phyloP scores from a whole-genome alignment of 2,113 vertebrate genomes.

The Hylia prasina region DNA sequence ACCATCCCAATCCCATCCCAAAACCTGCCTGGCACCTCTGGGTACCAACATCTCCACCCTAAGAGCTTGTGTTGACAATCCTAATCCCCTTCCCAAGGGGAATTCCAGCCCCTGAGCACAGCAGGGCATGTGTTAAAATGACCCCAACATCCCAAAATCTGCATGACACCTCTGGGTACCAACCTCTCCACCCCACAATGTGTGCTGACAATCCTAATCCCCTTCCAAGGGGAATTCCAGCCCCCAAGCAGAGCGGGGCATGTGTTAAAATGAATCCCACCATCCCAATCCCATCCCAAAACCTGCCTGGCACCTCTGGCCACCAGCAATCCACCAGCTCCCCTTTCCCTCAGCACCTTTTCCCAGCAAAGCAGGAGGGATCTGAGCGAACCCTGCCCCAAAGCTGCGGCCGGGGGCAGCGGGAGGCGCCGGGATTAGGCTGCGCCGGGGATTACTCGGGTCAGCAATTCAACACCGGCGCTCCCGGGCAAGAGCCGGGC shows the following conservation, averaged over 20 bases:
- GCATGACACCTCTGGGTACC: accelerated
- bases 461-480: neutral
- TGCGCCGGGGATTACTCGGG: neutral
- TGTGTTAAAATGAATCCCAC: neutral
- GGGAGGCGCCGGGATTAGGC: neutral
- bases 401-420: neutral
- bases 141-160: accelerated
- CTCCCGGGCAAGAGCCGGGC: neutral
- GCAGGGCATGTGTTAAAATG: too few species aligned
- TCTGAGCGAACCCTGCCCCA: neutral
- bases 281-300: neutral
- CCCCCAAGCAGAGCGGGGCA: neutral
- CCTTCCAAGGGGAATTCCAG: neutral
- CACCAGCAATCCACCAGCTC: accelerated
- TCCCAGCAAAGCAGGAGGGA: accelerated
- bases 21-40: accelerated
- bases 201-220: accelerated
- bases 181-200: neutral
- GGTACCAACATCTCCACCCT: neutral
- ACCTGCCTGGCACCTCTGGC: accelerated
- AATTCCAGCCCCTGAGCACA: too few species aligned
- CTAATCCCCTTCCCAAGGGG: too few species aligned
- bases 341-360: neutral
- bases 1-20: neutral
- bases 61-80: too few species aligned